phyloP scores from a whole-genome alignment of 2,888 invertebrate species.

The Leucophenga montana region DNA sequence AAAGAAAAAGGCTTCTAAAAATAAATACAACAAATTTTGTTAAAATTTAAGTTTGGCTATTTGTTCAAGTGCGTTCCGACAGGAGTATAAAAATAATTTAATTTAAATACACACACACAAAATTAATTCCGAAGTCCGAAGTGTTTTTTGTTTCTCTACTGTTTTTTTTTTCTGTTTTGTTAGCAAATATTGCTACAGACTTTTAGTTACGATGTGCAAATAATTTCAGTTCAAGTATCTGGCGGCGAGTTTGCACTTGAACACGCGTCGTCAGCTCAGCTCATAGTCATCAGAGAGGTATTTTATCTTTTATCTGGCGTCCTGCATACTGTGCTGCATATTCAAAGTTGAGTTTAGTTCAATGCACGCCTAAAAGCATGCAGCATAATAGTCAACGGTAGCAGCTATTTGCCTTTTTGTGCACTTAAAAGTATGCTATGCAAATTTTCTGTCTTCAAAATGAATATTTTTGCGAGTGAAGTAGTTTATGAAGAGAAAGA shows the following conservation, averaged over 20 bases:
- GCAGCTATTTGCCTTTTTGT: conserved; percentile 31
- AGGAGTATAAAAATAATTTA: background rate
- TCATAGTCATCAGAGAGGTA: background rate
- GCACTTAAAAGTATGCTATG: conserved; percentile 50
- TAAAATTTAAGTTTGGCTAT: conserved; percentile 1
- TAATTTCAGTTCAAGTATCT: conserved; percentile 43
- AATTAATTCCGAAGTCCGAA: background rate
- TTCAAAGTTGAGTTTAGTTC: conserved; percentile 20
- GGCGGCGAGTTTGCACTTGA: conserved; percentile 52
- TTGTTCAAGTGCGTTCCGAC: background rate
- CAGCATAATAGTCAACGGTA: conserved; percentile 29
- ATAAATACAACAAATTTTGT: background rate
- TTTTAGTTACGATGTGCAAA: background rate
- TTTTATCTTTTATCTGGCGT: background rate
- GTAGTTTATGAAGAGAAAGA: background rate
- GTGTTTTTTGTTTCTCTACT: too few relatives aligned
- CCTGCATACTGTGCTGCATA: too few relatives aligned
- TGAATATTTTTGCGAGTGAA: conserved; percentile 13
- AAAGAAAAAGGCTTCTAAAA: background rate
- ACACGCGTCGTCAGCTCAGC: conserved; percentile 44
- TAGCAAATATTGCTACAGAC: background rate
- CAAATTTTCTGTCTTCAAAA: conserved; percentile 24
- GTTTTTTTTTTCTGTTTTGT: conserved; percentile 13
- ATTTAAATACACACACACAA: background rate
- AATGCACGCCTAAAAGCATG: conserved; percentile 44